Percentiles rank a stretch among this genome's conserved stretches.
Evolutionary conservation across 2,797 vertebrate species (phyloP).

Genomic region (Sebastes steindachneri): DNA sequence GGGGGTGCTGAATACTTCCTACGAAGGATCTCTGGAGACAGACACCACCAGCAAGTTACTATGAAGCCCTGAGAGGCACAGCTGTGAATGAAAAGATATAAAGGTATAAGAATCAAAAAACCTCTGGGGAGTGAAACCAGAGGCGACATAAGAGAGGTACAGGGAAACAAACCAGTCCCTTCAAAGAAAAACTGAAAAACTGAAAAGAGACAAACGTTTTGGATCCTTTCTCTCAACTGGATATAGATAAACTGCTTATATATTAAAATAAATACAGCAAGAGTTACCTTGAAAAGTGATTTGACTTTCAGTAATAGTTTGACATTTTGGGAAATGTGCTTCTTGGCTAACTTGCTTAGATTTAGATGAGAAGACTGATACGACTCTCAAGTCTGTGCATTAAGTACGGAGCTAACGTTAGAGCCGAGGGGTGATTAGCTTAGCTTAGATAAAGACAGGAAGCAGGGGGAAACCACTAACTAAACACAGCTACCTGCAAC

Average conservation of each 20-base stretch:
- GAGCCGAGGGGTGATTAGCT: neutral
- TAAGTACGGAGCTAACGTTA: neutral
- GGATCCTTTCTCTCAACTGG: constrained; percentile 21
- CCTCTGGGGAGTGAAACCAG: constrained; percentile 65
- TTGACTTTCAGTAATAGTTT: neutral
- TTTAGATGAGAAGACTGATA: neutral
- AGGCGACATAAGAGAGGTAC: constrained; percentile 40
- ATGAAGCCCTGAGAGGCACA: constrained; percentile 60
- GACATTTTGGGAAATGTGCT: neutral
- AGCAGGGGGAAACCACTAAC: neutral
- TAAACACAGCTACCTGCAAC: too few species aligned
- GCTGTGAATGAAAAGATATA: constrained; percentile 68
- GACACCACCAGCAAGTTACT: constrained; percentile 48
- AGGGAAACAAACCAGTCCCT: constrained; percentile 26
- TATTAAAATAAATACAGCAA: neutral
- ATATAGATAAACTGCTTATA: constrained; percentile 25
- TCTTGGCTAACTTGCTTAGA: neutral
- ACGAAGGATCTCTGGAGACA: constrained; percentile 74
- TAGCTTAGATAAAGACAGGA: neutral
- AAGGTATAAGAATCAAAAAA: constrained; percentile 62
- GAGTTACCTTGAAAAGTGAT: neutral
- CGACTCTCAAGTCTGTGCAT: neutral
- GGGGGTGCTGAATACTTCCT: constrained; percentile 60
- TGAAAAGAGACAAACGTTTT: constrained; percentile 13
- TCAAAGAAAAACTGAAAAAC: constrained; percentile 28